Evolutionary conservation across 2,797 vertebrate genomes (phyloP).

Genomic region (Aulostomus chinensis): DNA sequence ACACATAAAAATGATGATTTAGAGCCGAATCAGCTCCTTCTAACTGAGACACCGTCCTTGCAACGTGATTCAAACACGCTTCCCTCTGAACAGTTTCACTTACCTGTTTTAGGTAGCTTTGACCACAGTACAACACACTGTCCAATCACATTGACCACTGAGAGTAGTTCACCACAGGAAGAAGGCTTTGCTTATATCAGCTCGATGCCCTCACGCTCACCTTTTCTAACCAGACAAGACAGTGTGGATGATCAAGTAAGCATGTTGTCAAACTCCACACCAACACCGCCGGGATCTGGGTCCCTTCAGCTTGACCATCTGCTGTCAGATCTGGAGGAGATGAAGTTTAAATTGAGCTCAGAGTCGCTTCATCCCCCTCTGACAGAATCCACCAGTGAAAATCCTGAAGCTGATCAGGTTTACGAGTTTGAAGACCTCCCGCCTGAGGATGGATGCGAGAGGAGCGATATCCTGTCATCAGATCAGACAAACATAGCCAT

Average conservation of each 20-base stretch:
- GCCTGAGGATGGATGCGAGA: conserved; percentile 24
- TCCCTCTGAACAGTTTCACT: conserved; percentile 32
- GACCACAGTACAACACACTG: conserved; percentile 38
- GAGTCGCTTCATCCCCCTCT: conserved; percentile 20
- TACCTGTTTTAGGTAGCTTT: conserved; percentile 28
- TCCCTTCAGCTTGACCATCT: conserved; percentile 61
- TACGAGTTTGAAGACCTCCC: conserved; percentile 38
- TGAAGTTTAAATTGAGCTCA: conserved; percentile 50
- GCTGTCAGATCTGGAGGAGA: conserved; percentile 54
- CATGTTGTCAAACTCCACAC: conserved; percentile 27
- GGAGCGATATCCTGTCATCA: conserved; percentile 18
- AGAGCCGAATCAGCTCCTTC: conserved; percentile 31
- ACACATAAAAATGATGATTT: conserved; percentile 44
- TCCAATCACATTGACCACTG: conserved; percentile 22
- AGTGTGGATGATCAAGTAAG: conserved; percentile 27
- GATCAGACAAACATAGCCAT: conserved; percentile 4
- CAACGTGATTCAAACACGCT: conserved; percentile 22
- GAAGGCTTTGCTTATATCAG: conserved; percentile 18
- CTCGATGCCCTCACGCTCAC: conserved; percentile 32
- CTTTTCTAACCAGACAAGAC: conserved; percentile 37
- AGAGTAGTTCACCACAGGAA: conserved; percentile 20
- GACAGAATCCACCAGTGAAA: conserved; percentile 34
- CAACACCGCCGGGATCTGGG: conserved; percentile 27
- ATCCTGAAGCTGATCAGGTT: conserved; percentile 24
- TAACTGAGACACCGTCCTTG: conserved; percentile 18